These are phyloP conservation scores for Pocillopora damicornis DNA, from an alignment of 64 coral and sea anemone genomes.

Conservation along the genomic window DNA sequence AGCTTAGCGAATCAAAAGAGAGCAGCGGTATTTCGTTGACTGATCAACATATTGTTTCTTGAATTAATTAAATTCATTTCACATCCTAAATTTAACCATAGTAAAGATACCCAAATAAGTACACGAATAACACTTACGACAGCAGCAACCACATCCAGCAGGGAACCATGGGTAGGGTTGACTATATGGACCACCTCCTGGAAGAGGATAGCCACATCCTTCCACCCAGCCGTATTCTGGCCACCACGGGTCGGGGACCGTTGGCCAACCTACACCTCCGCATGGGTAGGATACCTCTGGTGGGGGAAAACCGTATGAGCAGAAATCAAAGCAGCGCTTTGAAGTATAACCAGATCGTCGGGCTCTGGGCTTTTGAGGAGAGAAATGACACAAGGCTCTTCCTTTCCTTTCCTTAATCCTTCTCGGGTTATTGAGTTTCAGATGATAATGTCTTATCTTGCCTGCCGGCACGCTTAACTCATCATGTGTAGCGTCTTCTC, in stretches of 20 bases:
- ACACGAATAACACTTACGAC: neutral
- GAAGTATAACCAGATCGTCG: neutral
- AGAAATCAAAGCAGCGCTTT: neutral
- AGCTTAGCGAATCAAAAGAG: too few relatives aligned
- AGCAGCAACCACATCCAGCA: neutral
- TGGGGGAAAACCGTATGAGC: neutral
- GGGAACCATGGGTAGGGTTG: neutral
- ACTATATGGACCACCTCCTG: neutral
- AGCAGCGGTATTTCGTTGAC: too few relatives aligned
- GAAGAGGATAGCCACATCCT: neutral
- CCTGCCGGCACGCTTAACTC: neutral
- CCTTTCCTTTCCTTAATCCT: too few relatives aligned
- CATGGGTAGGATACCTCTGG: neutral
- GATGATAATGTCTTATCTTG: neutral
- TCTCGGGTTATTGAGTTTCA: neutral
- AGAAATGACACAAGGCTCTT: too few relatives aligned
- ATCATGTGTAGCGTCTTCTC: neutral
- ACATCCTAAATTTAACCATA: neutral
- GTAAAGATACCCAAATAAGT: too few relatives aligned
- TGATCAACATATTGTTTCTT: too few relatives aligned
- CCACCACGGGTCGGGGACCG: neutral
- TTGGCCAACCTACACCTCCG: neutral
- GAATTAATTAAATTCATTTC: too few relatives aligned
- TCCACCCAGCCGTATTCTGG: slow-evolving; percentile 4
- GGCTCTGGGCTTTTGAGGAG: neutral